These are phyloP conservation scores for Melanotaenia boesemani DNA, from an alignment of 2,797 vertebrate species.

Conservation along the genomic window DNA sequence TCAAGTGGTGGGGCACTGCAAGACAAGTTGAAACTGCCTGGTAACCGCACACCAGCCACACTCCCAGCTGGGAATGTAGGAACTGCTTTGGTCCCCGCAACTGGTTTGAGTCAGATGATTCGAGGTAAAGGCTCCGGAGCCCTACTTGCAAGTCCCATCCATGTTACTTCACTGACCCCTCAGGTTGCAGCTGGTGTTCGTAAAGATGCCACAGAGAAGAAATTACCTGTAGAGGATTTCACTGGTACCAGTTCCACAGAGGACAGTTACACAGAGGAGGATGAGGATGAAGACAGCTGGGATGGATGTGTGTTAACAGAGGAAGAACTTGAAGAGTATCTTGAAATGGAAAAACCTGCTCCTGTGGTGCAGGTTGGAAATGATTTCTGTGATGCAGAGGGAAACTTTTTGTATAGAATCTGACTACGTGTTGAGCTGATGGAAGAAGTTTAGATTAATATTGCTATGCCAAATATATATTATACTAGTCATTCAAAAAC, in stretches of 20 bases:
- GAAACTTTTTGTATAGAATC: slow-evolving; percentile 88
- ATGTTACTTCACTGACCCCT: slow-evolving; percentile 18
- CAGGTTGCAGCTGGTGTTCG: background rate
- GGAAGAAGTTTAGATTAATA: background rate
- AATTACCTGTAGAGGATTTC: background rate
- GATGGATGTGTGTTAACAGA: slow-evolving; percentile 68
- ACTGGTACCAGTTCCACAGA: background rate
- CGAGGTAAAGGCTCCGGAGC: slow-evolving; percentile 24
- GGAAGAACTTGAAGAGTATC: slow-evolving; percentile 69
- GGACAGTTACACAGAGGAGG: slow-evolving; percentile 17
- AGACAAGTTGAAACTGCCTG: slow-evolving; percentile 37
- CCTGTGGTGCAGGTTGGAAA: slow-evolving; percentile 79
- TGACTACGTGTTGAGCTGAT: slow-evolving; percentile 54
- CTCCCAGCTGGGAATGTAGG: slow-evolving; percentile 42
- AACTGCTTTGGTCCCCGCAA: slow-evolving; percentile 34
- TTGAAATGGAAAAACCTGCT: slow-evolving; percentile 60
- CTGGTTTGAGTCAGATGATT: slow-evolving; percentile 28
- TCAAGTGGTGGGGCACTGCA: slow-evolving; percentile 27
- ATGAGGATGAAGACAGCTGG: slow-evolving; percentile 61
- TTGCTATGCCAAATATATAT: background rate
- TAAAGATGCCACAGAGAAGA: slow-evolving; percentile 9
- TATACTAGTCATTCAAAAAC: background rate
- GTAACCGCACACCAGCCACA: background rate
- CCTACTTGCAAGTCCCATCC: background rate
- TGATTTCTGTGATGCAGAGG: slow-evolving; percentile 87